Conservation (phyloP, 2,113 vertebrate genomes). For the Cricetomys ansorgei region DNA sequence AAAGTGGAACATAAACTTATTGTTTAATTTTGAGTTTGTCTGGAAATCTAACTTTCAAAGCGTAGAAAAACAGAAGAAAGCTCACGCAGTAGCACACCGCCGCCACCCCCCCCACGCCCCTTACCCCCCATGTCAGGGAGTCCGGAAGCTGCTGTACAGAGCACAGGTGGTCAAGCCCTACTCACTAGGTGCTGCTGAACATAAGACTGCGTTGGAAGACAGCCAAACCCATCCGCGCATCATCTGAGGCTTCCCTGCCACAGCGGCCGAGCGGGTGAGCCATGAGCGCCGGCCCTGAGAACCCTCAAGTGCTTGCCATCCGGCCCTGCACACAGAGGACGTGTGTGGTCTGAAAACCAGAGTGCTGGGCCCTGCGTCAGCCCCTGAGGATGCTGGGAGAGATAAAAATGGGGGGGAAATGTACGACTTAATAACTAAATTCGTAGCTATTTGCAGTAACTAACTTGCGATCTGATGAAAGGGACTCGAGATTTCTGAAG, state of each 20-base stretch:
- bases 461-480: background rate
- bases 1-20: background rate
- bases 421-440: background rate
- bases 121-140: background rate
- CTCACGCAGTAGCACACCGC: background rate
- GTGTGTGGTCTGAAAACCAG: background rate
- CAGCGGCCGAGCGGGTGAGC: background rate
- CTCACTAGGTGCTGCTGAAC: background rate
- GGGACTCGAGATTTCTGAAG: constrained; percentile 44
- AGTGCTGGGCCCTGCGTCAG: background rate
- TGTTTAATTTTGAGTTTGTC: constrained; percentile 15
- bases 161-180: background rate
- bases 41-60: constrained; percentile 26
- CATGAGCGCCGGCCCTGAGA: background rate
- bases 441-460: constrained; percentile 11
- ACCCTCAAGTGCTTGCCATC: constrained; percentile 3
- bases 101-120: too few relatives aligned
- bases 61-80: background rate
- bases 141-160: constrained; percentile 31
- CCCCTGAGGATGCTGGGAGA: background rate
- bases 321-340: background rate
- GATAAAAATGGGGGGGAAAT: background rate
- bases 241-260: background rate
- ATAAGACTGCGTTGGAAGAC: constrained; percentile 19
- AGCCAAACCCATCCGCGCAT: background rate